Evolutionary conservation across 1,140 invertebrate genomes (phyloP).

Genomic region (Camponotus pennsylvanicus): DNA sequence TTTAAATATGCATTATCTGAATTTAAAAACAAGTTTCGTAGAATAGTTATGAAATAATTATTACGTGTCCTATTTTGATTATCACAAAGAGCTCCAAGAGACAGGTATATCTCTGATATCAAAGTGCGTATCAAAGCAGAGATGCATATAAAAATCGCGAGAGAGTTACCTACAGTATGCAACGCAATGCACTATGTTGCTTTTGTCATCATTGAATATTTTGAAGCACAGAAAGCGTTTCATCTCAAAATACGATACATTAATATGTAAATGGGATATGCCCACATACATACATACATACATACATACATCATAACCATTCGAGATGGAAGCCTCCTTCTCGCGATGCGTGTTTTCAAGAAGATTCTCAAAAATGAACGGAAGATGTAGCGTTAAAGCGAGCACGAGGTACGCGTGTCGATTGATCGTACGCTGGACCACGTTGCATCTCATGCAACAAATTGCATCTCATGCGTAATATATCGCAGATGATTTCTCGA

Average conservation of each 20-base stretch:
- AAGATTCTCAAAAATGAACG: constrained; percentile 53
- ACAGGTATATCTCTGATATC: constrained; percentile 9
- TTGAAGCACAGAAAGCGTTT: constrained; percentile 59
- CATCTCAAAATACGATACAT: constrained; percentile 62
- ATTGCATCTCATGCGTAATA: constrained; percentile 48
- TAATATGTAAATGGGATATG: constrained; percentile 64
- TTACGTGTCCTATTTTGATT: constrained; percentile 9
- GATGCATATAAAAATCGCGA: constrained; percentile 32
- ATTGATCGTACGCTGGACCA: constrained; percentile 23
- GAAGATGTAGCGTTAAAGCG: constrained; percentile 56
- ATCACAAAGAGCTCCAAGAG: not conserved
- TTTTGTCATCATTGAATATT: constrained; percentile 63
- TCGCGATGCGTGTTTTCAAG: constrained; percentile 51
- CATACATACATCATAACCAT: constrained; percentile 53
- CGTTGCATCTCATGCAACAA: constrained; percentile 44
- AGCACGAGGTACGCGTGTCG: constrained; percentile 58
- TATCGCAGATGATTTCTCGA: constrained; percentile 33
- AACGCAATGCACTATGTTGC: constrained; percentile 52
- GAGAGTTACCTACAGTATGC: constrained; percentile 37
- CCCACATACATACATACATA: constrained; percentile 52
- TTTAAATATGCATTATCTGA: not conserved
- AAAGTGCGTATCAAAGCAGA: constrained; percentile 32
- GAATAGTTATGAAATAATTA: not conserved
- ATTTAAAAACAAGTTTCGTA: not conserved
- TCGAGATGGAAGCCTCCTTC: constrained; percentile 57